Percentiles rank a stretch among this genome's conserved stretches.
Conservation (phyloP, 2,888 invertebrate species). For the Ischnus inquisitorius region DNA sequence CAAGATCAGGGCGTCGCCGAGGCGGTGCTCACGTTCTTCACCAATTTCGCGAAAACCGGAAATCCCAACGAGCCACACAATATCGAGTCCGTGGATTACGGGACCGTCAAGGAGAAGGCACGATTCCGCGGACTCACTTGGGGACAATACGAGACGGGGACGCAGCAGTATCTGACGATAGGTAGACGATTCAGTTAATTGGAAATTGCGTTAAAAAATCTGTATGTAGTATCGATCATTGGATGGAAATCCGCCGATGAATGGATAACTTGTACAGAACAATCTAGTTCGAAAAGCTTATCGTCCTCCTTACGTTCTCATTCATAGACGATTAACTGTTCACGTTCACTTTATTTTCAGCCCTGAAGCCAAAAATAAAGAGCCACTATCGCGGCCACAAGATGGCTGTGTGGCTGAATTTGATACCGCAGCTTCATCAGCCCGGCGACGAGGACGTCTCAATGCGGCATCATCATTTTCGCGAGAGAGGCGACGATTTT, state of each 20-base stretch:
- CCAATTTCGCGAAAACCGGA: constrained; percentile 93
- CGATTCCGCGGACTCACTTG: constrained; percentile 89
- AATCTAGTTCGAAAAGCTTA: too few species aligned
- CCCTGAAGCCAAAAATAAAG: constrained; percentile 90
- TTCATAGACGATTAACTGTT: too few species aligned
- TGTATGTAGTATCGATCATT: too few species aligned
- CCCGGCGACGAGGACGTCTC: constrained; percentile 90
- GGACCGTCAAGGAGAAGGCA: constrained; percentile 87
- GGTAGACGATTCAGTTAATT: constrained; percentile 84
- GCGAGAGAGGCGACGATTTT: constrained; percentile 90
- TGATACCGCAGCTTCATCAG: constrained; percentile 94
- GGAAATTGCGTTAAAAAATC: constrained; percentile 29
- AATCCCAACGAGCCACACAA: constrained; percentile 89
- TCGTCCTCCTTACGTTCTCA: too few species aligned
- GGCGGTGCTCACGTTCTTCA: constrained; percentile 90
- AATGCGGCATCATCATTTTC: constrained; percentile 92
- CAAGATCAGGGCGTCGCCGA: constrained; percentile 92
- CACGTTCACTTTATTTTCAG: constrained; percentile 86
- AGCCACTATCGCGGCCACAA: constrained; percentile 96
- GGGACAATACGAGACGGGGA: constrained; percentile 93
- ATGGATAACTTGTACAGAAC: too few species aligned
- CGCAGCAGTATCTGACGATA: constrained; percentile 91
- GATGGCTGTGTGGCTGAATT: constrained; percentile 95
- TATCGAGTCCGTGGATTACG: constrained; percentile 87
- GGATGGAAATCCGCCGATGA: too few species aligned